A percentile compares a stretch with the other conserved stretches of the same genome.
Evolutionary conservation across 2,888 invertebrate species (phyloP).

Genomic region (Gasteruption jaculator): DNA sequence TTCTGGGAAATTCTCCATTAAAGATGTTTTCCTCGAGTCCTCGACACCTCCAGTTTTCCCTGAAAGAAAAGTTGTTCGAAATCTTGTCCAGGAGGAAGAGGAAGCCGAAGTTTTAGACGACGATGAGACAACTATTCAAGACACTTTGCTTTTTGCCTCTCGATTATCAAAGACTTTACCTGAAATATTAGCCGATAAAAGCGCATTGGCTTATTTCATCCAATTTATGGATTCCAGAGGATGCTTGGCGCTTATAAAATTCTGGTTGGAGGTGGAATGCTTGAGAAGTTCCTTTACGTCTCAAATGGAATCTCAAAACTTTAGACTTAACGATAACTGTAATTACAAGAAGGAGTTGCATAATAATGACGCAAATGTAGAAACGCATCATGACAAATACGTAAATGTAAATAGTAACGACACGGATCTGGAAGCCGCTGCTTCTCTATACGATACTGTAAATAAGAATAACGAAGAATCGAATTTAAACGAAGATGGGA

Average conservation of each 20-base stretch:
- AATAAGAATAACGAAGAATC: no score
- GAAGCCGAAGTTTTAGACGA: conserved; percentile 33
- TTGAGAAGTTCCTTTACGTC: conserved; percentile 47
- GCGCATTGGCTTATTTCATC: conserved; percentile 77
- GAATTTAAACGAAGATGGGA: no score
- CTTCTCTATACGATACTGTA: no score
- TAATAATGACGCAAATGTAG: no score
- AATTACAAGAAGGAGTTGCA: no score
- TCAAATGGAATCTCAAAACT: no score
- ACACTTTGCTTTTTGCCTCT: conserved; percentile 55
- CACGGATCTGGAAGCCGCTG: no score
- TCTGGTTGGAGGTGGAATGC: conserved; percentile 73
- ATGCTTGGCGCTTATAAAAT: conserved; percentile 64
- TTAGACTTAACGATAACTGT: no score
- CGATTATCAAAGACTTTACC: conserved; percentile 70
- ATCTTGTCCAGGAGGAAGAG: conserved; percentile 46
- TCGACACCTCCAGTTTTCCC: conserved; percentile 24
- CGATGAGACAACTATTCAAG: no score
- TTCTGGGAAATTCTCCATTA: conserved; percentile 24
- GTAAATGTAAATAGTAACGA: no score
- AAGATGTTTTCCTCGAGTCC: conserved; percentile 18
- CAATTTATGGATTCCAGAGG: conserved; percentile 80
- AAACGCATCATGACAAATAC: no score
- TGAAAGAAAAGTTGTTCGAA: conserved; percentile 32
- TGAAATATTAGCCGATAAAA: conserved; percentile 74